These are phyloP conservation scores for Canis aureus DNA, from an alignment of 2,113 vertebrate genomes.

Conservation along the genomic window DNA sequence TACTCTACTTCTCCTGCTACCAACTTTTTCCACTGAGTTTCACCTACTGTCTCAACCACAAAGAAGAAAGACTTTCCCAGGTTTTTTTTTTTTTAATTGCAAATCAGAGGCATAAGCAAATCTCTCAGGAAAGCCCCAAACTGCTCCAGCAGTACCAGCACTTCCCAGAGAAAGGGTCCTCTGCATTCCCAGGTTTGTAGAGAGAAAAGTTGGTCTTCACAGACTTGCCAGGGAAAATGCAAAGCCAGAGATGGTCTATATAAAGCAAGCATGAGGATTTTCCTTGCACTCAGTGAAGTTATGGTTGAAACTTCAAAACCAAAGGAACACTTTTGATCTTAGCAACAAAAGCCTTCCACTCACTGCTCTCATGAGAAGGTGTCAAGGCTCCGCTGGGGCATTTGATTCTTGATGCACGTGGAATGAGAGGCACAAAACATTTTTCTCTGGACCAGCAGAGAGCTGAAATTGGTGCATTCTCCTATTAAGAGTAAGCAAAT, in stretches of 20 bases:
- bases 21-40: neutral
- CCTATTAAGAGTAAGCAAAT: neutral
- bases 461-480: neutral
- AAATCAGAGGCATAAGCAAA: neutral
- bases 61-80: neutral
- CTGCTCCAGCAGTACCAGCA: neutral
- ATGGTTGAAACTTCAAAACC: neutral
- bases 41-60: neutral
- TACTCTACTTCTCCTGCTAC: neutral
- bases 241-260: neutral
- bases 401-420: neutral
- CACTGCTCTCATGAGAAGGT: neutral
- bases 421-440: neutral
- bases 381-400: neutral
- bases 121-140: conserved; percentile 43
- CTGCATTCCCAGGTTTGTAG: neutral
- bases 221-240: conserved; percentile 10
- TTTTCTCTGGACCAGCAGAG: neutral
- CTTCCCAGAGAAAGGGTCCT: neutral
- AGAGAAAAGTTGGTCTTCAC: neutral
- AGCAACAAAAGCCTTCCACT: neutral
- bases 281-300: neutral
- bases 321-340: neutral
- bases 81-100: neutral
- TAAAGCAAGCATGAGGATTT: neutral